phyloP scores from a whole-genome alignment of 2,888 invertebrate genomes.

The Lasiommata megera region DNA sequence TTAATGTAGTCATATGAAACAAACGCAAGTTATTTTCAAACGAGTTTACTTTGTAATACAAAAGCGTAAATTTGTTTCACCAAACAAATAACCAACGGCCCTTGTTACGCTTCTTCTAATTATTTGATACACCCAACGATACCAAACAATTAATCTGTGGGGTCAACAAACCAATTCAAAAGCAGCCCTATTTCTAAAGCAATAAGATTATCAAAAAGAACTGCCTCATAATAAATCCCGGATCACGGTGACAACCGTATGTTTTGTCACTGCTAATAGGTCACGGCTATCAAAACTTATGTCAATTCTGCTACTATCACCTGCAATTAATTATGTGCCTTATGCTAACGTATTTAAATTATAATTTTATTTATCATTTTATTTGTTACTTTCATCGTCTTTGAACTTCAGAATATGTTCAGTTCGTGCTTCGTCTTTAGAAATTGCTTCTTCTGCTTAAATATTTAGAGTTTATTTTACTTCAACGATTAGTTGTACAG shows the following conservation, averaged over 20 bases:
- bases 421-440: background rate
- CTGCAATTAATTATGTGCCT: conserved; percentile 18
- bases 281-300: conserved; percentile 61
- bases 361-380: conserved; percentile 10
- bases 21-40: conserved; percentile 6
- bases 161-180: conserved; percentile 21
- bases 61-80: conserved; percentile 28
- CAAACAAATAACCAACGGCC: conserved; percentile 38
- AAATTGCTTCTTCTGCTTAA: conserved; percentile 26
- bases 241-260: conserved; percentile 70
- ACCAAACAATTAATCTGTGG: conserved; percentile 29
- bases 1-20: conserved; percentile 3
- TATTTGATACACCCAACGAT: conserved; percentile 52
- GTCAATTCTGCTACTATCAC: conserved; percentile 40
- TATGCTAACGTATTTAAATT: background rate
- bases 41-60: conserved; percentile 13
- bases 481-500: background rate
- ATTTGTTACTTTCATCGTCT: background rate
- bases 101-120: conserved; percentile 61
- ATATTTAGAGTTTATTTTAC: conserved; percentile 31
- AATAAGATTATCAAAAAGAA: conserved; percentile 28
- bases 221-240: conserved; percentile 56
- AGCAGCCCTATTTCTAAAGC: conserved; percentile 23
- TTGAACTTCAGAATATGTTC: background rate
- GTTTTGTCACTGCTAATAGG: conserved; percentile 72